Conservation (phyloP, 2,888 invertebrate species). For the Apodemia hepburni region DNA sequence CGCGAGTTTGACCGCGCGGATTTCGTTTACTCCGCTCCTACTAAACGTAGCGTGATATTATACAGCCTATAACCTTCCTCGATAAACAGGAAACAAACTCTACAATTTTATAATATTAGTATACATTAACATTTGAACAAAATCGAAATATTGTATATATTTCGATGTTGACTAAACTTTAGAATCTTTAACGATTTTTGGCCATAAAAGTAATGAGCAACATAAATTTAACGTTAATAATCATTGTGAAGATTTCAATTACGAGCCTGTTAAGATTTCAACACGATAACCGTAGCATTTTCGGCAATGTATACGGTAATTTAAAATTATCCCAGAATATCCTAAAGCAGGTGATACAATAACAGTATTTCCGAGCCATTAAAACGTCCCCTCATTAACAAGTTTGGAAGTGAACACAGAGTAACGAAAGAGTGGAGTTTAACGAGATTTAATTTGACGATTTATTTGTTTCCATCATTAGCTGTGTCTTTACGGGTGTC, state of each 20-base stretch:
- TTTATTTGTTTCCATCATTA: constrained; percentile 52
- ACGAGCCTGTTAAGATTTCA: constrained; percentile 7
- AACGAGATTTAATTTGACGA: constrained; percentile 62
- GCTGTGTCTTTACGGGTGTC: constrained; percentile 25
- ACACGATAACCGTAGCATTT: constrained; percentile 8
- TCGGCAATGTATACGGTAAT: constrained; percentile 16
- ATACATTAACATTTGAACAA: no score
- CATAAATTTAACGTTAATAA: constrained; percentile 7
- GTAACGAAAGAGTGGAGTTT: constrained; percentile 36
- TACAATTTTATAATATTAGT: no score
- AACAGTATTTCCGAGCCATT: constrained; percentile 40
- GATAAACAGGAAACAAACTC: no score
- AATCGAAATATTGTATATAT: not conserved
- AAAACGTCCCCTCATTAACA: constrained; percentile 16
- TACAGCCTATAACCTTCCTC: no score
- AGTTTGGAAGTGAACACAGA: constrained; percentile 10
- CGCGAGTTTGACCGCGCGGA: no score
- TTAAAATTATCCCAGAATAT: constrained; percentile 19
- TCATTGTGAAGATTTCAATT: constrained; percentile 8
- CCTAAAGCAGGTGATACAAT: constrained; percentile 35
- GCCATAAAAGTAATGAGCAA: not conserved
- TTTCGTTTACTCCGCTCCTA: no score
- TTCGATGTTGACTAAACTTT: not conserved
- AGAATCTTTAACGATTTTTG: not conserved
- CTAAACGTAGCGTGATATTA: no score